Conservation (phyloP, 2,113 vertebrate genomes). For the Boulengeromyrus knoepffleri region DNA sequence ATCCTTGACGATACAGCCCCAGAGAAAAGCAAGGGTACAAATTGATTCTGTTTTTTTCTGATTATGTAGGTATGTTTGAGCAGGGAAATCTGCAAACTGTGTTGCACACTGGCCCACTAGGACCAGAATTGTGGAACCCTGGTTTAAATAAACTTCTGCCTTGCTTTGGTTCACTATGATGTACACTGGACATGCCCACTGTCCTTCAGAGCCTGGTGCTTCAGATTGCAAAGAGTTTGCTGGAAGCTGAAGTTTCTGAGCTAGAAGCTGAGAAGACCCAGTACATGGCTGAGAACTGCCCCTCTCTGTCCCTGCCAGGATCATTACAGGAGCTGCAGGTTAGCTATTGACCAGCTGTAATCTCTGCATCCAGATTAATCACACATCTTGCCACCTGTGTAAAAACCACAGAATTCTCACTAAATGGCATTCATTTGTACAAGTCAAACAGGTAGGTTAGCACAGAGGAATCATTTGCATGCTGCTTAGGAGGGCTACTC, state of each 20-base stretch:
- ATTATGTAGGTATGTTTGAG: not conserved
- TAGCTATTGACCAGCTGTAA: not conserved
- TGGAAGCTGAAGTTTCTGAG: constrained; percentile 71
- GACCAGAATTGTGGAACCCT: not conserved
- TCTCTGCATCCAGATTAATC: not conserved
- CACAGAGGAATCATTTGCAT: not conserved
- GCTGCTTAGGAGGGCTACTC: not conserved
- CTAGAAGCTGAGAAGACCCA: constrained; percentile 60
- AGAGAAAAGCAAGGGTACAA: not conserved
- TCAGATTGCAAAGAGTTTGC: constrained; percentile 69
- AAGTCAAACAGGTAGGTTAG: not conserved
- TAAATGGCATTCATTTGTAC: not conserved
- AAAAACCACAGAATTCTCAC: not conserved
- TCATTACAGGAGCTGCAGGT: constrained; percentile 76
- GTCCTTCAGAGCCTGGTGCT: constrained; percentile 79
- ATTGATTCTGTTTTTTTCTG: not conserved
- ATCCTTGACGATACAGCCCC: not conserved
- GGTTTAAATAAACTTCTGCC: not conserved
- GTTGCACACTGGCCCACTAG: not conserved
- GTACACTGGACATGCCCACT: not conserved
- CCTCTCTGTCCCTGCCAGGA: constrained; percentile 54
- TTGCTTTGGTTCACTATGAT: not conserved
- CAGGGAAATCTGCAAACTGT: not conserved
- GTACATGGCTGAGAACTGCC: constrained; percentile 72
- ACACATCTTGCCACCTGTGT: not conserved